phyloP scores from a whole-genome alignment of 2,888 invertebrate genomes.

The Galerucella pusilla region DNA sequence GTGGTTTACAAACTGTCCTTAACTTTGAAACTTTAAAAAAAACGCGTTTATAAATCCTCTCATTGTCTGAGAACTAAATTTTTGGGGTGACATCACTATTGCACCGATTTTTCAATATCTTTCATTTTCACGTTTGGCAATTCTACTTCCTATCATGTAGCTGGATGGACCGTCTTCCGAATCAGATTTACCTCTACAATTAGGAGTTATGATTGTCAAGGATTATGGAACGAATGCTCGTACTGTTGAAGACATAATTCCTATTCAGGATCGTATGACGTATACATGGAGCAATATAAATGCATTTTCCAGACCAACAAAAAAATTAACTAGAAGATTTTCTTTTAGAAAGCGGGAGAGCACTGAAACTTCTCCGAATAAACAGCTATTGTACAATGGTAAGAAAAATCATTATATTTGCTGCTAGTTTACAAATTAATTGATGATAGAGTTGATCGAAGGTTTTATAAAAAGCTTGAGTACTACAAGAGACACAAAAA shows the following conservation, averaged over 20 bases:
- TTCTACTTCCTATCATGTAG: slow-evolving; percentile 10
- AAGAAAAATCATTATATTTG: neutral
- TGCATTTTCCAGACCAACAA: slow-evolving; percentile 68
- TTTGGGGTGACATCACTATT: too few species aligned
- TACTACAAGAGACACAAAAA: too few species aligned
- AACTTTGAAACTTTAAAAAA: too few species aligned
- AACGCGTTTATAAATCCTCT: too few species aligned
- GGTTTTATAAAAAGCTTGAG: too few species aligned
- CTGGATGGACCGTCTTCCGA: slow-evolving; percentile 34
- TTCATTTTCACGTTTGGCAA: neutral
- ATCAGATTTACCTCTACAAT: slow-evolving; percentile 27
- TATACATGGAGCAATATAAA: slow-evolving; percentile 86
- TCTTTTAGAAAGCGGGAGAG: slow-evolving; percentile 47
- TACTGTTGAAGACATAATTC: slow-evolving; percentile 44
- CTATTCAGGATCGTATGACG: slow-evolving; percentile 67
- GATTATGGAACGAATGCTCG: slow-evolving; percentile 49
- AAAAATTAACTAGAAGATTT: slow-evolving; percentile 37
- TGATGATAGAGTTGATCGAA: too few species aligned
- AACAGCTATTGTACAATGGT: slow-evolving; percentile 5
- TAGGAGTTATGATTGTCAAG: slow-evolving; percentile 29
- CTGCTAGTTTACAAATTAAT: too few species aligned
- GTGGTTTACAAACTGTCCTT: too few species aligned
- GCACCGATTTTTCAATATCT: too few species aligned
- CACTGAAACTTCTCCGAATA: slow-evolving; percentile 47
- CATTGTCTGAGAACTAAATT: too few species aligned